Evolutionary conservation across 2,888 invertebrate species (phyloP).

Genomic region (Deilephila porcellus): DNA sequence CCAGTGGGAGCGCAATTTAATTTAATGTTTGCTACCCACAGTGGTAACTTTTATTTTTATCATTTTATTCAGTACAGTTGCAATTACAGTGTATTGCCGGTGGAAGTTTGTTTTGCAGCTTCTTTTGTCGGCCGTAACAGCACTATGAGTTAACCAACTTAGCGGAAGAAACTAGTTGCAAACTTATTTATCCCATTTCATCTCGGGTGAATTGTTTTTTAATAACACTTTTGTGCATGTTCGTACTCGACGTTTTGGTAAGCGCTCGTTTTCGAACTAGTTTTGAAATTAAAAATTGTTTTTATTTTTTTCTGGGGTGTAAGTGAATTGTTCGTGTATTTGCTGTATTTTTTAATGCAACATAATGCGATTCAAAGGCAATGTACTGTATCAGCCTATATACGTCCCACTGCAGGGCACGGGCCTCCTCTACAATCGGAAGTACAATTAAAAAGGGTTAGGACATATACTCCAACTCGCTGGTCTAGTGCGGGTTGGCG

Average conservation of each 20-base stretch:
- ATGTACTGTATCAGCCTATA: no score
- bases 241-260: not conserved
- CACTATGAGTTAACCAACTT: constrained; percentile 48
- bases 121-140: constrained; percentile 53
- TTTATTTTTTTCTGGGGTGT: no score
- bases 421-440: no score
- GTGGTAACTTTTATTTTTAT: constrained; percentile 49
- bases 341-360: no score
- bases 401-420: no score
- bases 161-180: constrained; percentile 38
- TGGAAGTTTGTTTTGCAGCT: constrained; percentile 52
- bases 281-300: no score
- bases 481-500: no score
- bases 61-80: constrained; percentile 61
- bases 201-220: constrained; percentile 32
- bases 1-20: constrained; percentile 49
- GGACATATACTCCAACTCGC: no score
- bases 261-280: no score
- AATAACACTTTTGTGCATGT: not conserved
- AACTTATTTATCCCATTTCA: constrained; percentile 43
- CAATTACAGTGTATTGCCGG: constrained; percentile 59
- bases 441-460: no score
- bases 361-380: no score
- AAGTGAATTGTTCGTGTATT: no score
- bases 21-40: constrained; percentile 52